Evolutionary conservation across 2,888 invertebrate species (phyloP).

Genomic region (Habrosyne pyritoides): DNA sequence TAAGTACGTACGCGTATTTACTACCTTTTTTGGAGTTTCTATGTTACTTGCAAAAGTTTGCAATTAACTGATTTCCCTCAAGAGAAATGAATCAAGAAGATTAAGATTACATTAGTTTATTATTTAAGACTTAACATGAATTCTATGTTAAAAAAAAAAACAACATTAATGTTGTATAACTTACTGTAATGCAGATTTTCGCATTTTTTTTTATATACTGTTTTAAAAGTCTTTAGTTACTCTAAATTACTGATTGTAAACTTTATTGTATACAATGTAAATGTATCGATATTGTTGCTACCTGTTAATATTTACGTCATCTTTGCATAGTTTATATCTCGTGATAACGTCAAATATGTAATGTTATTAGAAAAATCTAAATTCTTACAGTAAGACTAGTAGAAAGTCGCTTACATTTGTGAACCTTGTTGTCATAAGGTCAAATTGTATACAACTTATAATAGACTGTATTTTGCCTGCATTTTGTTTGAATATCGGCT

Average conservation of each 20-base stretch:
- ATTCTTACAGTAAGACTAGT: not conserved
- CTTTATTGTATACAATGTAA: not conserved
- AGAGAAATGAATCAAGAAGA: not conserved
- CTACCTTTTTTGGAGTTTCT: not conserved
- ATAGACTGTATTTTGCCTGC: too few relatives aligned
- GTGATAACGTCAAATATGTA: not conserved
- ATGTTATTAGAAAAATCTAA: too few relatives aligned
- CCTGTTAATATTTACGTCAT: not conserved
- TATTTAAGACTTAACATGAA: not conserved
- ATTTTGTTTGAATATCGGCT: too few relatives aligned
- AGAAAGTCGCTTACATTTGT: not conserved
- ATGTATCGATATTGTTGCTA: too few relatives aligned
- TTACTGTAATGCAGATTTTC: not conserved
- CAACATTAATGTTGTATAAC: not conserved
- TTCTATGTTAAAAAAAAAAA: not conserved
- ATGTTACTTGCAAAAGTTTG: not conserved
- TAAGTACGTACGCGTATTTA: not conserved
- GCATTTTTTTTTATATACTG: not conserved
- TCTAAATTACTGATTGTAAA: not conserved
- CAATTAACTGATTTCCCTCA: not conserved
- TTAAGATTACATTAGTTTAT: not conserved
- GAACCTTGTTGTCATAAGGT: not conserved
- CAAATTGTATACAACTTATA: not conserved
- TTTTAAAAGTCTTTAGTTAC: not conserved
- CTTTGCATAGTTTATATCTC: not conserved